Evolutionary conservation across 2,113 vertebrate species (phyloP), one percentile per base, ranked within the genome.

Genomic region (Peromyscus polionotus): DNA sequence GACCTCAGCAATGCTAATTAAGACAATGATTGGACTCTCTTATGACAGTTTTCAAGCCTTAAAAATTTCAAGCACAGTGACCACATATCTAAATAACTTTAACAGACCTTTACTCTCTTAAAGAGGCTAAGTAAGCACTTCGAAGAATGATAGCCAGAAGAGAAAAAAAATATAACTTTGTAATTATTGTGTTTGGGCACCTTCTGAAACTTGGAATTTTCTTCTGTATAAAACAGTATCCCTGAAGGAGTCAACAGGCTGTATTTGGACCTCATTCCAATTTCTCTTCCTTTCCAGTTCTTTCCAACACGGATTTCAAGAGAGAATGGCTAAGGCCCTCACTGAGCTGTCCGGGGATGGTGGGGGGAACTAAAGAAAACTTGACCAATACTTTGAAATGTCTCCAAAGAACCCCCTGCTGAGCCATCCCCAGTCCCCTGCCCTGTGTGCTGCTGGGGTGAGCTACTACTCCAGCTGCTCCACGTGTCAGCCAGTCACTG

Each of bases 31-130:
- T 75, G 39, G 13, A 83, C 20, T 91, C 10, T 42, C 68, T 83
- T 45, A n/a, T 51, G 45, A 61, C 20, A 86, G 5, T 54, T 90
- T 94, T 22, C 86, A 87, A 97, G 95, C 57, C 16, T 87, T 86
- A 83, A 90, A 93, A 65, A 80, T 72, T 67, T 67, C 80, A 80
- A 75, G 4, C 31, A 68, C 20, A 42, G 16, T 42, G 59, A n/a
- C 7, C 65, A 14, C 16, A 61, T 45, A 20, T 36, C 13, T 3
- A 94, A 87, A 6, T 67, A 45, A 86, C 33, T 91, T 86, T 31
- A 83, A 51, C 86, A 94, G 51, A 51, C 0, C 1, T n/a, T 88
- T 84, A 54, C 57, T 63, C 77, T 85, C n/a, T 91, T 91, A 80
- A 51, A 26, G n/a, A 86, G 33, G 12, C 80, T 91, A 77, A 54